These are phyloP conservation scores for Nephrotoma appendiculata DNA, from an alignment of 2,888 invertebrate species.

Conservation along the genomic window DNA sequence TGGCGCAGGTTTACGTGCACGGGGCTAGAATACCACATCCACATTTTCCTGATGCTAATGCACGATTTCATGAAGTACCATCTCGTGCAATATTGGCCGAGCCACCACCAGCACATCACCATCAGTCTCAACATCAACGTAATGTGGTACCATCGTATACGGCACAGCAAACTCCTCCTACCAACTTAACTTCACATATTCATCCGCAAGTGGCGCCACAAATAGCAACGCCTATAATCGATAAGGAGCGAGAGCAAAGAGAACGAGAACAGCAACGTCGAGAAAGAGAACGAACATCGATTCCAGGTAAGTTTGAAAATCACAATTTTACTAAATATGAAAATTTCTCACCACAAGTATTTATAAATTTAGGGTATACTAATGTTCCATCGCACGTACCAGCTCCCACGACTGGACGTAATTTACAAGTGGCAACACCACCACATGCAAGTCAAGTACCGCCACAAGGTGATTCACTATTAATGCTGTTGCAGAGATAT, in stretches of 20 bases:
- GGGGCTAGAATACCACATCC: conserved; percentile 35
- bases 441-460: conserved; percentile 66
- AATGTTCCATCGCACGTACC: conserved; percentile 20
- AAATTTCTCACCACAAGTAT: conserved; percentile 8
- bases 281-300: conserved; percentile 20
- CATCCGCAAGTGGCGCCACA: conserved; percentile 23
- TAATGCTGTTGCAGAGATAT: conserved; percentile 75
- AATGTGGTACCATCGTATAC: conserved; percentile 24
- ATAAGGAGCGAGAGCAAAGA: conserved; percentile 18
- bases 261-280: conserved; percentile 20
- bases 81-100: conserved; percentile 37
- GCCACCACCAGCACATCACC: conserved; percentile 44
- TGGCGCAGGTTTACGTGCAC: conserved; percentile 49
- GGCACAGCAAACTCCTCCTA: conserved; percentile 3
- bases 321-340: background rate
- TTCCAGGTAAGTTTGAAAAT: conserved; percentile 15
- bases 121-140: conserved; percentile 25
- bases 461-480: conserved; percentile 67
- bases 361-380: conserved; percentile 13
- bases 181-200: conserved; percentile 17
- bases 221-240: background rate
- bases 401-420: conserved; percentile 18
- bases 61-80: conserved; percentile 37
- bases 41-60: conserved; percentile 30
- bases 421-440: conserved; percentile 33